Conservation (phyloP, 2,113 vertebrate genomes). For the Aphelocoma coerulescens region DNA sequence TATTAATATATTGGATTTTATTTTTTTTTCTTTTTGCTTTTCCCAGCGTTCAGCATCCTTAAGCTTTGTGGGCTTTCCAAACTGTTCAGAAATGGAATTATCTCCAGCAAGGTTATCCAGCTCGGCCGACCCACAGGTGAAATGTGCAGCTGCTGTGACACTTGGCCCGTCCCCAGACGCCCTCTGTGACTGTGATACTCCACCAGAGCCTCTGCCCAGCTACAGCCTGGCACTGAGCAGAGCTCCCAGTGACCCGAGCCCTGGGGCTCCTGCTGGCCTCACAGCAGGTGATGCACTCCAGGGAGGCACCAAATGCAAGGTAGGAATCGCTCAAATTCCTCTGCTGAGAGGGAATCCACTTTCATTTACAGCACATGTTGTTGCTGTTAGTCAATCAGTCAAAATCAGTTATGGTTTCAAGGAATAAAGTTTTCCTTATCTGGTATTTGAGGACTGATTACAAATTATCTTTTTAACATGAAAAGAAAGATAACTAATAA, state of each 20-base stretch:
- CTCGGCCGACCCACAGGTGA: constrained; percentile 25
- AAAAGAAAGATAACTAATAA: not conserved
- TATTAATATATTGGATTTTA: not conserved
- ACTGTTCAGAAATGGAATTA: constrained; percentile 72
- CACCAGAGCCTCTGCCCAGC: constrained; percentile 63
- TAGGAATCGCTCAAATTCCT: constrained; percentile 30
- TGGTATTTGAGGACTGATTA: not conserved
- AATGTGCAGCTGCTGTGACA: constrained; percentile 35
- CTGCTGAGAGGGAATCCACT: not conserved
- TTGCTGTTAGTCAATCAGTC: not conserved
- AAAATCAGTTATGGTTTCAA: not conserved
- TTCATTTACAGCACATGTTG: not conserved
- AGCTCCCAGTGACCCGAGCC: constrained; percentile 47
- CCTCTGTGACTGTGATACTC: constrained; percentile 59
- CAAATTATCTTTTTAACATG: not conserved
- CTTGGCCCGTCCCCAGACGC: not conserved
- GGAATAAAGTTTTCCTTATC: not conserved
- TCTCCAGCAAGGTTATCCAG: constrained; percentile 60
- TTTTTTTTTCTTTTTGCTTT: not conserved
- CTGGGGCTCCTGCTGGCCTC: constrained; percentile 46
- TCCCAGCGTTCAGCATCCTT: constrained; percentile 64
- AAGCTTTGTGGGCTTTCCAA: constrained; percentile 67
- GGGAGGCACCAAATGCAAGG: constrained; percentile 75
- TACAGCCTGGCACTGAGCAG: constrained; percentile 29
- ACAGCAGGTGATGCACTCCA: constrained; percentile 55